Evolutionary conservation across 37 sponge, comb jelly and placozoan genomes (phyloP), one percentile per base, ranked within the genome.

Genomic region (Aphrocallistes beatrix): DNA sequence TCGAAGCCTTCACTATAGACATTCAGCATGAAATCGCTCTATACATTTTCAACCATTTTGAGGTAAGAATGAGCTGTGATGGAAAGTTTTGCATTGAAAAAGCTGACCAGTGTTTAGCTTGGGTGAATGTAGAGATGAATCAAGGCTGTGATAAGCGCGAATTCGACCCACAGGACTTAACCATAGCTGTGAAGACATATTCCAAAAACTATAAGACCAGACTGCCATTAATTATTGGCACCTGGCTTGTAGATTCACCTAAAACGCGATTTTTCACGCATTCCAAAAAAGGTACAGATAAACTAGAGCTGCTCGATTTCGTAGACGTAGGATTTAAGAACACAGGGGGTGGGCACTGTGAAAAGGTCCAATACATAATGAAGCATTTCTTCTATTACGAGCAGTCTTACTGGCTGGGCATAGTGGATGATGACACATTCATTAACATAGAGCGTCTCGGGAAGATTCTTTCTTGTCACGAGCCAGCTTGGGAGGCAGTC

Each of bases 281-380:
- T 60, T 60, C 75, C n/a, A 19, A 25, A 8, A 30, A 60, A 13
- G 34, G n/a, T 19, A 60, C 75, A 13, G n/a, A 28, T 28, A 6
- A 13, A 60, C n/a, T 60, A 8, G 21, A 60, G 10, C 1, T 25
- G 21, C 10, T 60, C 3, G n/a, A 60, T 60, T 60, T 60, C 75
- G n/a, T 60, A 25, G 75, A 60, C n/a, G 75, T 60, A 25, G 75
- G 75, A 13, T 60, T 60, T 28, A 13, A 3, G 10, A 60, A 60
- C n/a, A 60, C 75, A 25, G 75, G 75, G 34, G 75, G 75, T 60
- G 75, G 75, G 3, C 75, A 60, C n/a, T 60, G 75, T 28, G 32
- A 60, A 60, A 60, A 60, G 34, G 3, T 60, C 1, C 75, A 25
- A 6, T 60, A 25, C 34, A 60, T 60, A 32, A 60, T 60, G 75